Percentiles rank a stretch among this genome's conserved stretches.
These are phyloP conservation scores for Sebastes ruberrimus DNA, from an alignment of 2,797 vertebrate species.

Conservation along the genomic window DNA sequence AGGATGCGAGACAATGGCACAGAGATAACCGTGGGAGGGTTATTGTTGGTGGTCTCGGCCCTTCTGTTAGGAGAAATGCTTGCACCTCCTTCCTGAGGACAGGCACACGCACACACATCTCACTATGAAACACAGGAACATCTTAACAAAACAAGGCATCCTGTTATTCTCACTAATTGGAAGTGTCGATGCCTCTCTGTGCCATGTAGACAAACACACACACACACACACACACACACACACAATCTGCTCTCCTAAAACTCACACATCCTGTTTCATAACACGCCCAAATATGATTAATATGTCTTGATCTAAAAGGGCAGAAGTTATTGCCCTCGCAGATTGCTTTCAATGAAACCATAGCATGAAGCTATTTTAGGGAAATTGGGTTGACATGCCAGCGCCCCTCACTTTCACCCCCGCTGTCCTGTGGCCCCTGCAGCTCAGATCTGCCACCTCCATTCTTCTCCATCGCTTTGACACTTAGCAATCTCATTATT, in stretches of 20 bases:
- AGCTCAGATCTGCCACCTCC: conserved; percentile 43
- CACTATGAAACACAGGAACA: conserved; percentile 69
- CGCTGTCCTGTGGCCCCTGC: conserved; percentile 44
- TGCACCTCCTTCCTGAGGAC: conserved; percentile 72
- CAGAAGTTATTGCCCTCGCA: conserved; percentile 58
- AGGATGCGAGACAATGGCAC: conserved; percentile 53
- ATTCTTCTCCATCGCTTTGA: conserved; percentile 37
- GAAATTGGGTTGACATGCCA: conserved; percentile 59
- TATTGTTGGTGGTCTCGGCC: conserved; percentile 26
- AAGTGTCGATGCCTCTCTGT: conserved; percentile 42
- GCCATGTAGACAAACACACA: conserved; percentile 1
- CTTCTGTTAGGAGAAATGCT: conserved; percentile 47
- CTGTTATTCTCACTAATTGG: conserved; percentile 75
- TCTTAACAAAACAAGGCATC: conserved; percentile 73
- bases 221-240: not conserved
- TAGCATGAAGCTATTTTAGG: conserved; percentile 53
- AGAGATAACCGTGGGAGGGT: conserved; percentile 32
- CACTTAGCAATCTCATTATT: conserved; percentile 66
- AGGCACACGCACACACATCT: conserved; percentile 35
- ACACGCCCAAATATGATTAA: conserved; percentile 58
- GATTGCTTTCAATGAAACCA: conserved; percentile 59
- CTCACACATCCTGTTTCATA: conserved; percentile 54
- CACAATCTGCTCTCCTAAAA: conserved; percentile 29
- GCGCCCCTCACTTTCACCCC: conserved; percentile 30
- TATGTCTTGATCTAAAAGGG: conserved; percentile 54